Percentiles rank a stretch among this genome's conserved stretches.
Evolutionary conservation across 2,888 invertebrate species (phyloP).

Genomic region (Drepana falcataria): DNA sequence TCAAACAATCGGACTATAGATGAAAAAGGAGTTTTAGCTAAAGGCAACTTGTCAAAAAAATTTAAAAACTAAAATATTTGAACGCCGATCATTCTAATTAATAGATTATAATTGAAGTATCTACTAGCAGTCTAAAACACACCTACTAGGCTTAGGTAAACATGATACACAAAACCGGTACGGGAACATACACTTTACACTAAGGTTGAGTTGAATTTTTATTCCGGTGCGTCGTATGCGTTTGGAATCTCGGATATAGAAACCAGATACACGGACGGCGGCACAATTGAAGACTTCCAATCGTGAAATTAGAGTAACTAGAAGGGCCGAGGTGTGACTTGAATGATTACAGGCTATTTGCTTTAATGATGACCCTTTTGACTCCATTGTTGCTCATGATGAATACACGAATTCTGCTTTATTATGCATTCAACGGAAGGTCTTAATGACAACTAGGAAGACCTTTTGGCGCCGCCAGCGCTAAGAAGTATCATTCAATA

Average conservation of each 20-base stretch:
- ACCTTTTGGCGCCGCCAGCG: background rate
- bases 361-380: constrained; percentile 1
- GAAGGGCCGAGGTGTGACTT: constrained; percentile 23
- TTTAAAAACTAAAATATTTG: background rate
- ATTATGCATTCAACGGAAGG: background rate
- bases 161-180: constrained; percentile 36
- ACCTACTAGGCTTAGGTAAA: constrained; percentile 2
- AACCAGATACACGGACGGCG: constrained; percentile 45
- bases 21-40: no score
- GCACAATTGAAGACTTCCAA: constrained; percentile 32
- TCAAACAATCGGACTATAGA: no score
- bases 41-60: background rate
- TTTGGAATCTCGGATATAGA: constrained; percentile 42
- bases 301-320: constrained; percentile 28
- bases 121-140: constrained; percentile 1
- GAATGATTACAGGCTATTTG: constrained; percentile 16
- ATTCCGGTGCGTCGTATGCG: constrained; percentile 38
- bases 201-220: constrained; percentile 48
- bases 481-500: background rate
- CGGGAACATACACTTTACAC: constrained; percentile 17
- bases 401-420: background rate
- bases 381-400: background rate
- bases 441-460: background rate
- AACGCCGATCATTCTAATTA: background rate
- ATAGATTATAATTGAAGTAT: no score